A percentile compares a stretch with the other conserved stretches of the same genome.
Evolutionary conservation across 2,888 invertebrate genomes (phyloP).

Genomic region (Netelia fuscicornis): DNA sequence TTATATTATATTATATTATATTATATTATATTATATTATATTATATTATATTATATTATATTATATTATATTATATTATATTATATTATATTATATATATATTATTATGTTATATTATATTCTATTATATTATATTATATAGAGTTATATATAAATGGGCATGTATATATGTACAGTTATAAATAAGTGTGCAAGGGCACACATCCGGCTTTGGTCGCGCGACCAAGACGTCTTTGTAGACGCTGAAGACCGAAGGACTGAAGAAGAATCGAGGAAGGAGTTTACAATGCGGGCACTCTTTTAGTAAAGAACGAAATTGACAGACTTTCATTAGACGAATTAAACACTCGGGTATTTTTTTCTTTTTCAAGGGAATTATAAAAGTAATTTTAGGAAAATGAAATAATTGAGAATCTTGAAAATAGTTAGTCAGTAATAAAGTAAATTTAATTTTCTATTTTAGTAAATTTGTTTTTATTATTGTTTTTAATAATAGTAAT

Average conservation of each 20-base stretch:
- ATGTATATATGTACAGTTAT: neutral
- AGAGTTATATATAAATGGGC: neutral
- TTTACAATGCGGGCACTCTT: conserved; percentile 23
- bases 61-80: too few relatives aligned
- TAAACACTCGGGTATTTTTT: neutral
- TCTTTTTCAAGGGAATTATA: neutral
- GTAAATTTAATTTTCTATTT: too few relatives aligned
- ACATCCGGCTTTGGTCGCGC: conserved; percentile 62
- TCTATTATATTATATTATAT: too few relatives aligned
- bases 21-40: too few relatives aligned
- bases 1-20: too few relatives aligned
- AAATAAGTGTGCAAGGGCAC: conserved; percentile 47
- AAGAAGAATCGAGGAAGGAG: conserved; percentile 12
- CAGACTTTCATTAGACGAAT: neutral
- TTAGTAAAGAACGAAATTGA: conserved; percentile 7
- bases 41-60: too few relatives aligned
- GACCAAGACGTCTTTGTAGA: conserved; percentile 50
- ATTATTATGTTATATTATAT: too few relatives aligned
- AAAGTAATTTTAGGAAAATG: neutral
- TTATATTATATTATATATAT: too few relatives aligned
- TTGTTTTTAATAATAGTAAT: too few relatives aligned
- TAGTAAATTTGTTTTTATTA: too few relatives aligned
- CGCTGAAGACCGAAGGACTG: conserved; percentile 23
- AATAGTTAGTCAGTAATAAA: neutral
- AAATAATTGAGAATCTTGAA: neutral